Conservation (phyloP, 1,140 invertebrate genomes). For the Drosophila kurseongensis region DNA sequence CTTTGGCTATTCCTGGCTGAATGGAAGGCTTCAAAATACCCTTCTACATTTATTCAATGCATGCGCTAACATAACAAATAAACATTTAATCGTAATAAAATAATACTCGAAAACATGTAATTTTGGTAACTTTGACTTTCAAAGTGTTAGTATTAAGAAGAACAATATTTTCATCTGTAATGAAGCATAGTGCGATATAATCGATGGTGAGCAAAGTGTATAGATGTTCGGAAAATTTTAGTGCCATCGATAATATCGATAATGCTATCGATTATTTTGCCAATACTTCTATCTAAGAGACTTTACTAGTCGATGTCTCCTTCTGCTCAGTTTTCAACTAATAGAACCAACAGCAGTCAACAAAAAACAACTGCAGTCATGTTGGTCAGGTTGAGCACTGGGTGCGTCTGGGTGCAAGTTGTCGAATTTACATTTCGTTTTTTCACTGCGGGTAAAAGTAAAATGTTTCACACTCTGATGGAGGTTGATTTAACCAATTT, state of each 20-base stretch:
- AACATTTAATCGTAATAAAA: too few relatives aligned
- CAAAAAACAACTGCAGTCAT: constrained; percentile 17
- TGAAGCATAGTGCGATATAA: too few relatives aligned
- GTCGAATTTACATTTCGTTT: constrained; percentile 61
- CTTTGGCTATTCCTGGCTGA: not conserved
- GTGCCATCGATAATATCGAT: too few relatives aligned
- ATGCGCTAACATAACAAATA: too few relatives aligned
- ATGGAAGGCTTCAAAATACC: not conserved
- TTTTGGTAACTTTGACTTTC: too few relatives aligned
- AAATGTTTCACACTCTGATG: constrained; percentile 42
- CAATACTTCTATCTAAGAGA: not conserved
- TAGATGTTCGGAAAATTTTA: too few relatives aligned
- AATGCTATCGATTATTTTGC: too few relatives aligned
- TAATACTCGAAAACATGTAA: too few relatives aligned
- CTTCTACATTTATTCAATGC: not conserved
- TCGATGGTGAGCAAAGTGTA: too few relatives aligned
- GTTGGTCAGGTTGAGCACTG: constrained; percentile 16
- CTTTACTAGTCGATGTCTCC: not conserved
- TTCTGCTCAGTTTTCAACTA: not conserved
- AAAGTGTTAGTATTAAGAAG: too few relatives aligned
- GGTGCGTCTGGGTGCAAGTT: constrained; percentile 45
- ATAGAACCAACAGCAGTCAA: constrained; percentile 6
- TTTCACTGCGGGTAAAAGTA: constrained; percentile 31
- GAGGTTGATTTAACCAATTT: constrained; percentile 56
- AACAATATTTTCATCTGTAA: too few relatives aligned